Conservation (phyloP, 92 coral and sea anemone genomes). For the Paramuricea clavata region DNA sequence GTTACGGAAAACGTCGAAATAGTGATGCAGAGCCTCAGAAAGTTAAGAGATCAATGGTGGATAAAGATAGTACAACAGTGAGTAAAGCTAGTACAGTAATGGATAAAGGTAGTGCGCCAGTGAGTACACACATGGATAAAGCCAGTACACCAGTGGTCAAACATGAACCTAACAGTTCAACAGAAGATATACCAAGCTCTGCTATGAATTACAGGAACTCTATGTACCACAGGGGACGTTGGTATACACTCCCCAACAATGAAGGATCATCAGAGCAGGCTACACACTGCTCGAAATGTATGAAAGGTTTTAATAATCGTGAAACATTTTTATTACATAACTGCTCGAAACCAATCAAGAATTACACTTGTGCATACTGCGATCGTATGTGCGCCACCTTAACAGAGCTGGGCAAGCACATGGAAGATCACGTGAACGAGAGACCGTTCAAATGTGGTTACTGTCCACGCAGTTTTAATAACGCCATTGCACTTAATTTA, state of each 20-base stretch:
- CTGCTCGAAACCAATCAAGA: constrained; percentile 80
- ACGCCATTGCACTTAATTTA: constrained; percentile 85
- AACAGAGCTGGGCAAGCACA: constrained; percentile 90
- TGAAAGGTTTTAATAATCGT: constrained; percentile 87
- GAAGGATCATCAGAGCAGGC: constrained; percentile 52
- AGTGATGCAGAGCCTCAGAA: constrained; percentile 61
- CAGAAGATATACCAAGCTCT: constrained; percentile 70
- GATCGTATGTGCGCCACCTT: constrained; percentile 86
- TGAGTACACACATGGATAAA: constrained; percentile 36
- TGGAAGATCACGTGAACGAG: constrained; percentile 95
- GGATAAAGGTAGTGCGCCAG: constrained; percentile 83
- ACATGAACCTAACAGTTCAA: constrained; percentile 61
- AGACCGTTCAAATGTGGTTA: constrained; percentile 95
- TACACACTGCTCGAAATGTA: constrained; percentile 87
- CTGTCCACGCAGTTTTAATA: constrained; percentile 94
- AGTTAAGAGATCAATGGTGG: constrained; percentile 76
- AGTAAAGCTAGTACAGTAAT: constrained; percentile 62
- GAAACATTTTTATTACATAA: constrained; percentile 87
- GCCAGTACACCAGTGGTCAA: constrained; percentile 59
- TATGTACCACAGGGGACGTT: constrained; percentile 84
- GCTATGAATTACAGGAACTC: constrained; percentile 68
- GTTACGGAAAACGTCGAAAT: constrained; percentile 75
- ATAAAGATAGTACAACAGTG: constrained; percentile 63
- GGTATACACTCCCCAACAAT: constrained; percentile 54
- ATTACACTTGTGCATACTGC: constrained; percentile 88